Evolutionary conservation across 2,797 vertebrate species (phyloP).

Genomic region (Characodon lateralis): DNA sequence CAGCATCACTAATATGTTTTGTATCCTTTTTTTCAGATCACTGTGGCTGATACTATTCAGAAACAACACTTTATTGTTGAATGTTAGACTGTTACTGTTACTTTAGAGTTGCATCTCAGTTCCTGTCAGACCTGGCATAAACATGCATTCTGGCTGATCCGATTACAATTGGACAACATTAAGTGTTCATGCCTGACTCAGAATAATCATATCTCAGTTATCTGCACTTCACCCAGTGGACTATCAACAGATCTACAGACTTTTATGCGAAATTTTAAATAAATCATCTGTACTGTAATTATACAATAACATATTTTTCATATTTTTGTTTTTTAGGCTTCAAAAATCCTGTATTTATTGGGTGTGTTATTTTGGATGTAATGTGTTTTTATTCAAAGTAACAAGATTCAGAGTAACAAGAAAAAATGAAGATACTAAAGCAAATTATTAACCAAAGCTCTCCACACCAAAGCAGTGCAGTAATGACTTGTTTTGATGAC

Average conservation of each 20-base stretch:
- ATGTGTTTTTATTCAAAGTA: background rate
- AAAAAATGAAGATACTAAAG: background rate
- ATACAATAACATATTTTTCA: background rate
- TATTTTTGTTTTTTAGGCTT: background rate
- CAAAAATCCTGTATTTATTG: background rate
- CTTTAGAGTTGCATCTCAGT: no score
- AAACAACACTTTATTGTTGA: background rate
- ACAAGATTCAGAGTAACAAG: background rate
- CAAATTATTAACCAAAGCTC: background rate
- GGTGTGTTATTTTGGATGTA: background rate
- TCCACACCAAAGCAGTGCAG: background rate
- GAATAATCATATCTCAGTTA: background rate
- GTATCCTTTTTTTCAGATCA: background rate
- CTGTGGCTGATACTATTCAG: background rate
- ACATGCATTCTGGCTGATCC: background rate
- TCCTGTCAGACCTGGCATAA: background rate
- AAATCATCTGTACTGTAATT: background rate
- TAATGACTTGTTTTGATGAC: background rate
- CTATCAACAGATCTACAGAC: background rate
- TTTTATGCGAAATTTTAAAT: background rate
- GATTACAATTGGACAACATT: background rate
- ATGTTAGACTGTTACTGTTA: background rate
- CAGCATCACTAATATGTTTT: background rate
- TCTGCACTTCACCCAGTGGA: background rate
- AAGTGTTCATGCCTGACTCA: background rate